These are phyloP conservation scores for Pocillopora damicornis DNA, from an alignment of 64 coral and sea anemone genomes.

Conservation along the genomic window DNA sequence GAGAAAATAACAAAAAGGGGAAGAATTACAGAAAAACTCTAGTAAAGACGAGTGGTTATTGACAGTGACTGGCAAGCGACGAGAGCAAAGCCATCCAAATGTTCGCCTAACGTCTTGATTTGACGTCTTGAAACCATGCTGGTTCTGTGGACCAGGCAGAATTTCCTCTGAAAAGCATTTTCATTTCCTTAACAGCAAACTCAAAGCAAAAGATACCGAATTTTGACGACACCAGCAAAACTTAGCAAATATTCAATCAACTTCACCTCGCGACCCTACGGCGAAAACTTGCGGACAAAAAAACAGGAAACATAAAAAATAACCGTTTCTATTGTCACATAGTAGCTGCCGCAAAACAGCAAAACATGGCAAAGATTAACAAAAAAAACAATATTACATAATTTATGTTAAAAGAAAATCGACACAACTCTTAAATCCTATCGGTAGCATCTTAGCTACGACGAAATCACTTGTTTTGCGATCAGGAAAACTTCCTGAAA, in stretches of 20 bases:
- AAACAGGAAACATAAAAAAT: no score
- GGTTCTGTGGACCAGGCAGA: not conserved
- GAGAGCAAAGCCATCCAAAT: not conserved
- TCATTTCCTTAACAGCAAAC: not conserved
- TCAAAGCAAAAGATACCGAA: not conserved
- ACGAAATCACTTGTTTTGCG: no score
- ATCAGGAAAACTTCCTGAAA: no score
- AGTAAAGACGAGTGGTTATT: not conserved
- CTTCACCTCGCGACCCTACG: not conserved
- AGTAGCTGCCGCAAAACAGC: no score
- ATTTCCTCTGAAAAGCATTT: constrained; percentile 14
- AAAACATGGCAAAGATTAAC: no score
- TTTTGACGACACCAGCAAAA: not conserved
- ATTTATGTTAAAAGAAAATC: no score
- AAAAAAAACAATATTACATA: no score
- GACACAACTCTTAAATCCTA: no score
- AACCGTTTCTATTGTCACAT: no score
- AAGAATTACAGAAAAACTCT: not conserved
- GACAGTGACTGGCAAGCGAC: not conserved
- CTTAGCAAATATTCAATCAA: not conserved
- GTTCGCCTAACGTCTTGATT: not conserved
- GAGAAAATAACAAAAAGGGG: not conserved
- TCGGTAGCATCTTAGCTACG: no score
- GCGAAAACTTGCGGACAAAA: not conserved
- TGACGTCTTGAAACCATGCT: not conserved